Evolutionary conservation across 2,797 vertebrate genomes (phyloP).

Genomic region (Lerista edwardsae): DNA sequence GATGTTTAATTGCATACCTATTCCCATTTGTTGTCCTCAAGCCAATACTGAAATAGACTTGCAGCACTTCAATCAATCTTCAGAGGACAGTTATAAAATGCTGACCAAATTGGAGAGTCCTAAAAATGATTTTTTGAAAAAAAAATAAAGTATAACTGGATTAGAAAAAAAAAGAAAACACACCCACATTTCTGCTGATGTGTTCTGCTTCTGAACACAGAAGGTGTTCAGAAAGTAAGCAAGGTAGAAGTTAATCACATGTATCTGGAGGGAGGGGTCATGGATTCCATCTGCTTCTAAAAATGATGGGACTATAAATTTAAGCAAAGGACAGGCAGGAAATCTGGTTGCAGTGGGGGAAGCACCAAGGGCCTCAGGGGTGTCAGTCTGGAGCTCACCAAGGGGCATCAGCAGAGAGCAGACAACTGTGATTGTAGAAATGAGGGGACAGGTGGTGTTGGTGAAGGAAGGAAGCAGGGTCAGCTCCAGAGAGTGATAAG

Average conservation of each 20-base stretch:
- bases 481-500: no score
- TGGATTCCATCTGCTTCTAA: not conserved
- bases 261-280: not conserved
- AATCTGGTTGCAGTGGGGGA: no score
- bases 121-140: not conserved
- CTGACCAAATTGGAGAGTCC: not conserved
- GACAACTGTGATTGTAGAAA: no score
- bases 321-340: not conserved
- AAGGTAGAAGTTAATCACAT: not conserved
- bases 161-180: not conserved
- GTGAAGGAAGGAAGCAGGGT: no score
- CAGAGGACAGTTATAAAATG: constrained; percentile 2
- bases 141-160: not conserved
- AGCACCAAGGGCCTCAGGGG: no score
- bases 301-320: not conserved
- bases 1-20: not conserved
- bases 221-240: not conserved
- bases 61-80: constrained; percentile 15
- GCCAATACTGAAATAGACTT: constrained; percentile 12
- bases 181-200: not conserved
- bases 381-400: no score
- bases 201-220: not conserved
- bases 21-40: constrained; percentile 5
- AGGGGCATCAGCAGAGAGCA: no score
- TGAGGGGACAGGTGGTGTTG: no score